These are phyloP conservation scores for Latrodectus elegans DNA, from an alignment of 2,888 invertebrate species.

Conservation along the genomic window DNA sequence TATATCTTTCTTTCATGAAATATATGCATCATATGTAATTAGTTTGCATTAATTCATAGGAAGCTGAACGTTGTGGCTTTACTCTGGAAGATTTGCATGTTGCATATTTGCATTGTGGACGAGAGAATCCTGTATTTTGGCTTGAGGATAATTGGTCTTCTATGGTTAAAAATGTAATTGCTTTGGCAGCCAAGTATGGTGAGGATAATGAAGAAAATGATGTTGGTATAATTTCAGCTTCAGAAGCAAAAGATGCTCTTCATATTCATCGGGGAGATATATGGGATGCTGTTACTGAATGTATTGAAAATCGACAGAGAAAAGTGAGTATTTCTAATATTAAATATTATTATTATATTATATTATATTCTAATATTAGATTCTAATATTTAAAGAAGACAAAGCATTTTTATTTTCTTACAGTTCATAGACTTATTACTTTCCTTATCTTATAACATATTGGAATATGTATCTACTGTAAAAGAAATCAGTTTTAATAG, in stretches of 20 bases:
- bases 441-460: too few species aligned
- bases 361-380: too few species aligned
- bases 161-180: constrained; percentile 88
- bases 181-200: constrained; percentile 88
- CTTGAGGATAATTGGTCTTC: constrained; percentile 89
- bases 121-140: constrained; percentile 83
- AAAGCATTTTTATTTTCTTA: too few species aligned
- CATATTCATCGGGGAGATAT: constrained; percentile 89
- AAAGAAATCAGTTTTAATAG: too few species aligned
- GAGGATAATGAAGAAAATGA: constrained; percentile 83
- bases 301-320: constrained; percentile 87
- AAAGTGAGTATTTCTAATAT: constrained; percentile 75
- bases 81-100: constrained; percentile 91
- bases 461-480: too few species aligned
- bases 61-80: constrained; percentile 88
- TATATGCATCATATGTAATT: neutral
- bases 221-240: constrained; percentile 84
- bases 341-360: too few species aligned
- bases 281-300: constrained; percentile 92
- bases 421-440: too few species aligned
- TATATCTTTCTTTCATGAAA: too few species aligned
- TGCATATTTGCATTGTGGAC: constrained; percentile 78
- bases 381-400: too few species aligned
- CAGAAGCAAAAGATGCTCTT: constrained; percentile 88
- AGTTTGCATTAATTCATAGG: constrained; percentile 76